Evolutionary conservation across 2,888 invertebrate species (phyloP).

Genomic region (Argyresthia albistria): DNA sequence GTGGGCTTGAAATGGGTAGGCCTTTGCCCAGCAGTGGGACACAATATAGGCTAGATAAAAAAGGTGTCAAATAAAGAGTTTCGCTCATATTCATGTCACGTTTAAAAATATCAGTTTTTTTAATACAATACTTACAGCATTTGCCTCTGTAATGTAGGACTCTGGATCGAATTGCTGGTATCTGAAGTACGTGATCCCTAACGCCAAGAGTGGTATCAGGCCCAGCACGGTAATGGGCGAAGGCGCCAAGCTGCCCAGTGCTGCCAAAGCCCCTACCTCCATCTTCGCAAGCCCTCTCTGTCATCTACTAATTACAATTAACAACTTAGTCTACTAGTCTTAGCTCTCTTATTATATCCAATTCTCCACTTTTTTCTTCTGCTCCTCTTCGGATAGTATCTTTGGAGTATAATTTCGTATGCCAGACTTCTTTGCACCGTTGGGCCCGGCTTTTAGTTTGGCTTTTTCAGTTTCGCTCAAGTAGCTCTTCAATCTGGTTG

Average conservation of each 20-base stretch:
- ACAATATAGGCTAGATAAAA: no score
- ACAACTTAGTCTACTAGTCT: slow-evolving; percentile 61
- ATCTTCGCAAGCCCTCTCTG: slow-evolving; percentile 55
- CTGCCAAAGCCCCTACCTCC: slow-evolving; percentile 65
- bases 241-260: slow-evolving; percentile 65
- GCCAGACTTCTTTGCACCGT: slow-evolving; percentile 65
- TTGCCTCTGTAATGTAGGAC: slow-evolving; percentile 79
- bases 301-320: slow-evolving; percentile 45
- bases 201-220: slow-evolving; percentile 85
- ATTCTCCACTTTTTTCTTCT: slow-evolving; percentile 68
- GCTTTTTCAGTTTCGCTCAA: slow-evolving; percentile 55
- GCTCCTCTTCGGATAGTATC: slow-evolving; percentile 74
- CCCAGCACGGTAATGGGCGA: slow-evolving; percentile 78
- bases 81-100: no score
- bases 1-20: no score
- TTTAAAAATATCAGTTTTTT: no score
- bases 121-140: slow-evolving; percentile 73
- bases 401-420: slow-evolving; percentile 82
- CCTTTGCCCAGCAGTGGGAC: no score
- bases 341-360: slow-evolving; percentile 73
- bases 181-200: slow-evolving; percentile 85
- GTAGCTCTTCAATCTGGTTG: slow-evolving; percentile 43
- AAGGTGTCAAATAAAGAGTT: no score
- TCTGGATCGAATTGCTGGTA: slow-evolving; percentile 89
- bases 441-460: slow-evolving; percentile 44